Evolutionary conservation across 2,888 invertebrate species (phyloP).

Genomic region (Prionchulus punctatus): DNA sequence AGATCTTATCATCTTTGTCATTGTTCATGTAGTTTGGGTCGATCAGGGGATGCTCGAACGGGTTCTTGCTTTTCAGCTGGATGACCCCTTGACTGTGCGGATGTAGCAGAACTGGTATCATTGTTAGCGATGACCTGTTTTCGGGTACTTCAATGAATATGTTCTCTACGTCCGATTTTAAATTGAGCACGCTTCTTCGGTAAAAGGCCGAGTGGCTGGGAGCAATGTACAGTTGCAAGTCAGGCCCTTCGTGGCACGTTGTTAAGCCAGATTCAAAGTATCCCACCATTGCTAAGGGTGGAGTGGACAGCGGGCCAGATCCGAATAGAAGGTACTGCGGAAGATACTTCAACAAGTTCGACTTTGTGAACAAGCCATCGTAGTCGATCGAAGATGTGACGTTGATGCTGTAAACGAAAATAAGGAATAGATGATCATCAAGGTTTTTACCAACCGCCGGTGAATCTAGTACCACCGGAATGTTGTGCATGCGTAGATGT

Average conservation of each 20-base stretch:
- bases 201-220: not conserved
- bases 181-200: no score
- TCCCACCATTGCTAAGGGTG: no score
- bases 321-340: not conserved
- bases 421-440: not conserved
- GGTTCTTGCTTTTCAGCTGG: not conserved
- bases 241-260: not conserved
- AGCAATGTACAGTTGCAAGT: not conserved
- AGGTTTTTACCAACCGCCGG: not conserved
- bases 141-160: not conserved
- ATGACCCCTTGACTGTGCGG: not conserved
- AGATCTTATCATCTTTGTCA: not conserved
- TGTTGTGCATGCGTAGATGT: conserved; percentile 23
- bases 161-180: no score
- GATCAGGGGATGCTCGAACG: not conserved
- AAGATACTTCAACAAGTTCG: not conserved
- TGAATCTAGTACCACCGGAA: not conserved
- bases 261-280: no score
- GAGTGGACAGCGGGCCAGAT: no score
- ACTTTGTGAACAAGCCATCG: not conserved
- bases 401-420: not conserved
- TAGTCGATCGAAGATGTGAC: not conserved
- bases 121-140: not conserved
- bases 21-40: not conserved
- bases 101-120: not conserved